Evolutionary conservation across 2,888 invertebrate species (phyloP).

Genomic region (Nemotelus nigrinus): DNA sequence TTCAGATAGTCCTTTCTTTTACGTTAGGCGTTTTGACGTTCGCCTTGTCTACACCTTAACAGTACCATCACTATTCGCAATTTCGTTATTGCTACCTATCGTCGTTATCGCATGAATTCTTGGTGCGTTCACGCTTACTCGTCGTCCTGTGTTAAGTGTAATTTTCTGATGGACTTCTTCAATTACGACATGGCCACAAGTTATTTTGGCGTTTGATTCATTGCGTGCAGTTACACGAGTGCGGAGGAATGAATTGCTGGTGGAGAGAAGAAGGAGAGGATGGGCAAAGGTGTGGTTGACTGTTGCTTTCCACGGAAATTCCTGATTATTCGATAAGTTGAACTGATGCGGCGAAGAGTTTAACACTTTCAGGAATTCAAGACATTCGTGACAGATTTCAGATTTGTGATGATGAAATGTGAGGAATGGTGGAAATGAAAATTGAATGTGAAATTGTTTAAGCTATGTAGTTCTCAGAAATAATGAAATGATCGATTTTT

Average conservation of each 20-base stretch:
- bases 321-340: neutral
- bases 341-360: neutral
- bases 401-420: neutral
- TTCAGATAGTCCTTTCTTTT: neutral
- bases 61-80: neutral
- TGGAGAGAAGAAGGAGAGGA: neutral
- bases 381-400: neutral
- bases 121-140: neutral
- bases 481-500: no score
- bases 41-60: neutral
- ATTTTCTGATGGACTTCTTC: neutral
- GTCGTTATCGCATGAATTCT: conserved; percentile 12
- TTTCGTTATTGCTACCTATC: neutral
- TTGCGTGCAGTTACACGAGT: neutral
- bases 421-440: neutral
- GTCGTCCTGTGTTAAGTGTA: neutral
- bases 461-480: neutral
- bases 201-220: neutral
- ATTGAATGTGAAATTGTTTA: neutral
- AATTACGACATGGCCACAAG: conserved; percentile 12
- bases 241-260: no score
- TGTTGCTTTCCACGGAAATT: neutral
- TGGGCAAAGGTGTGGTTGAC: neutral
- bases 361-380: neutral
- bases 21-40: neutral